phyloP scores from a whole-genome alignment of 2,113 vertebrate genomes.

The Ondatra zibethicus region DNA sequence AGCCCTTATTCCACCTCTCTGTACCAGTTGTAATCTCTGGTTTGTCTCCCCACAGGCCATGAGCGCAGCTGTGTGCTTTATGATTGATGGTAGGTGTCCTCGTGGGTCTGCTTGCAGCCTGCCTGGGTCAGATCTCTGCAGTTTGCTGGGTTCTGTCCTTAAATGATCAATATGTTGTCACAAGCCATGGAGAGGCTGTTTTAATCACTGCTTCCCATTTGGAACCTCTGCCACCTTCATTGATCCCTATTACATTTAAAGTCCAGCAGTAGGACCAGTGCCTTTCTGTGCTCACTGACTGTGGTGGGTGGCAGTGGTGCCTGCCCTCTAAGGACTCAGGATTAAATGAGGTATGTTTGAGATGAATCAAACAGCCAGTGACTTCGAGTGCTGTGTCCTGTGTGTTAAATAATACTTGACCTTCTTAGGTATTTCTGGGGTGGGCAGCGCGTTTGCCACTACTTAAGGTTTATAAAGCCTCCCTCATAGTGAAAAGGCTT shows the following conservation, averaged over 20 bases:
- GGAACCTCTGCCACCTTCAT: background rate
- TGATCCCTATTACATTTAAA: background rate
- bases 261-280: background rate
- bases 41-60: slow-evolving; percentile 92
- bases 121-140: background rate
- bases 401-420: background rate
- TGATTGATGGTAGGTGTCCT: slow-evolving; percentile 94
- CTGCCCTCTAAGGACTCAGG: background rate
- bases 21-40: slow-evolving; percentile 62
- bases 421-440: background rate
- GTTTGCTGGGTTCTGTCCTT: background rate
- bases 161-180: background rate
- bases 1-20: background rate
- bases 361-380: background rate
- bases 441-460: background rate
- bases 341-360: background rate
- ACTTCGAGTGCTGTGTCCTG: background rate
- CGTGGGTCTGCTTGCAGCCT: background rate
- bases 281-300: background rate
- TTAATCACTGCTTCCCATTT: too few relatives aligned
- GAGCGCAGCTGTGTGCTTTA: slow-evolving; percentile 98
- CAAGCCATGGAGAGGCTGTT: background rate
- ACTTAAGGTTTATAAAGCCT: background rate
- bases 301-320: background rate
- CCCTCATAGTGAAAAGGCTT: background rate